A percentile compares a stretch with the other conserved stretches of the same genome.
Conservation (phyloP, 2,888 invertebrate genomes). For the Meliscaeva auricollis region DNA sequence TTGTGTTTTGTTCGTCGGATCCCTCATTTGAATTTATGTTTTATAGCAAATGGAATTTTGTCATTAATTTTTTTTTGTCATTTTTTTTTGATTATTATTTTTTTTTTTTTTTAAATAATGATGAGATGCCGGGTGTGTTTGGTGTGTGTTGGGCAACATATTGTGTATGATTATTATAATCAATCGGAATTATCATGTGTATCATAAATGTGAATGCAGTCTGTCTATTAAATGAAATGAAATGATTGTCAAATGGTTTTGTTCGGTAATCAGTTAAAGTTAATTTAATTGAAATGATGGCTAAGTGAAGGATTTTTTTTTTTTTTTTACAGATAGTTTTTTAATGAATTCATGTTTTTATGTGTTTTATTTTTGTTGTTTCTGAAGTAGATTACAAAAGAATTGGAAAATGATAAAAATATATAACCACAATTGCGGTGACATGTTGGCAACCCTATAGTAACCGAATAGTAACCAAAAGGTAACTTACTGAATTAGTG, state of each 20-base stretch:
- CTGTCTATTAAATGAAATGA: constrained; percentile 53
- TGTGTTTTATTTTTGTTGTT: no score
- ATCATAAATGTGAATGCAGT: constrained; percentile 43
- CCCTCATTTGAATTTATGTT: constrained; percentile 3
- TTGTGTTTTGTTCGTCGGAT: not conserved
- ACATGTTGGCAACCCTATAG: no score
- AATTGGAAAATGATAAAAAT: no score
- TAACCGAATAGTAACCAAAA: no score
- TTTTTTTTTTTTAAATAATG: not conserved
- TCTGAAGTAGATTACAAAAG: no score
- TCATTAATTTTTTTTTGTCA: constrained; percentile 54
- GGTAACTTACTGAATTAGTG: no score
- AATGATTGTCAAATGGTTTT: constrained; percentile 48
- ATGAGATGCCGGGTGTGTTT: not conserved
- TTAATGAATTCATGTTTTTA: no score
- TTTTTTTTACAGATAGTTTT: not conserved
- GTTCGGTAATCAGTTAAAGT: constrained; percentile 59
- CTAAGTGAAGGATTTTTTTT: not conserved
- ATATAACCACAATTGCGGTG: no score
- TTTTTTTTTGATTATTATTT: no score
- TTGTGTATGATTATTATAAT: constrained; percentile 37
- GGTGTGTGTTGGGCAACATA: not conserved
- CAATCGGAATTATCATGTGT: constrained; percentile 65
- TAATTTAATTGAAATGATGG: constrained; percentile 58
- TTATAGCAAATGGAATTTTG: constrained; percentile 61